phyloP scores from a whole-genome alignment of 2,797 vertebrate genomes.

The Fistularia commersonii region DNA sequence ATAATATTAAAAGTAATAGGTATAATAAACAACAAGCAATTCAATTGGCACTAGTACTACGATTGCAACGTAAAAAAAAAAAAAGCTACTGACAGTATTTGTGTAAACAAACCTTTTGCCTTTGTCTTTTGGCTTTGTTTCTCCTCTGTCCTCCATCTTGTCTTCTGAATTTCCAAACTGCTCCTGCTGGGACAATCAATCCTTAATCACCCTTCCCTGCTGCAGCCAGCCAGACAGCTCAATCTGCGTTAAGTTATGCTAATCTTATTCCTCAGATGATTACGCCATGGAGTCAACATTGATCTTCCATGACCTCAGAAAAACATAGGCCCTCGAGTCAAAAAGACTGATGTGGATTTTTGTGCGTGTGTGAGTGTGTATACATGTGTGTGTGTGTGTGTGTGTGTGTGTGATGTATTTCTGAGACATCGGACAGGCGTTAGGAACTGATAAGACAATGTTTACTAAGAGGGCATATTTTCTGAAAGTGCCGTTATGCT shows the following conservation, averaged over 20 bases:
- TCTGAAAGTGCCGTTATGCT: conserved; percentile 19
- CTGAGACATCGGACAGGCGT: conserved; percentile 20
- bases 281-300: conserved; percentile 74
- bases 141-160: conserved; percentile 22
- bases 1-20: too few species aligned
- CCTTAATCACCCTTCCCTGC: conserved; percentile 65
- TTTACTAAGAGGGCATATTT: conserved; percentile 2
- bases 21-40: too few species aligned
- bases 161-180: conserved; percentile 44
- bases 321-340: conserved; percentile 64
- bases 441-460: conserved; percentile 9
- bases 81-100: background rate
- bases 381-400: conserved; percentile 30
- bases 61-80: background rate
- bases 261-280: conserved; percentile 78
- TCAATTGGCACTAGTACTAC: too few species aligned
- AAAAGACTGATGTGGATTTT: conserved; percentile 52
- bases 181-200: conserved; percentile 70
- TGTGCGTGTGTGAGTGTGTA: conserved; percentile 12
- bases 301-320: conserved; percentile 76
- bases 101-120: conserved; percentile 7
- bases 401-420: conserved; percentile 26
- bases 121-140: conserved; percentile 25
- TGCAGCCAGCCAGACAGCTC: conserved; percentile 68
- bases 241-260: conserved; percentile 76